phyloP scores from a whole-genome alignment of 2,797 vertebrate genomes.

The Hapalemur alaotrensis region DNA sequence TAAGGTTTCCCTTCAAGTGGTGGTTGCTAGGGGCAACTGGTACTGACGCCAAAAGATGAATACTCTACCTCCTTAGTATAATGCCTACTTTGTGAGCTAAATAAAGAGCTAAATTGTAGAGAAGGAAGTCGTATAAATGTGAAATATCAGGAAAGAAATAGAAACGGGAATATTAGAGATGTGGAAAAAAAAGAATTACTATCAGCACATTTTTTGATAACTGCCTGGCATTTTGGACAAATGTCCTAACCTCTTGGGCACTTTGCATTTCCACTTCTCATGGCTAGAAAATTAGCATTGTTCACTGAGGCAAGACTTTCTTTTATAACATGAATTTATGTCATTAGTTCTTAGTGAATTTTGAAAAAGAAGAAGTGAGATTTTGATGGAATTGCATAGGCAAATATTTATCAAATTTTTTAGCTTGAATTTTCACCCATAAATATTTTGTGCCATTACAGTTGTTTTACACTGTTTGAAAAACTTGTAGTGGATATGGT shows the following conservation, averaged over 20 bases:
- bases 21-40: constrained; percentile 86
- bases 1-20: constrained; percentile 84
- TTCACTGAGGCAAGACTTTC: background rate
- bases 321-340: constrained; percentile 16
- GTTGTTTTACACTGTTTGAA: background rate
- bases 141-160: constrained; percentile 79
- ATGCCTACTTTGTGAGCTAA: constrained; percentile 88
- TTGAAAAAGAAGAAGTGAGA: background rate
- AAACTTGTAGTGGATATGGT: background rate
- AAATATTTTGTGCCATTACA: background rate
- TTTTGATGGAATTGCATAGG: constrained; percentile 3
- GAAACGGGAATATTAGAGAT: constrained; percentile 68
- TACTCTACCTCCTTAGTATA: constrained; percentile 87
- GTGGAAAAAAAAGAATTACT: constrained; percentile 62
- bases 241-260: background rate
- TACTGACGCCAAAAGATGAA: constrained; percentile 85
- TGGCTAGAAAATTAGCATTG: background rate
- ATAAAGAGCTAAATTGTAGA: constrained; percentile 86
- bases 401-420: constrained; percentile 26
- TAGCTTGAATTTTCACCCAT: constrained; percentile 30
- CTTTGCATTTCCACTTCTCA: background rate
- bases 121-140: constrained; percentile 81
- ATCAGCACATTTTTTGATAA: constrained; percentile 54
- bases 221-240: background rate
- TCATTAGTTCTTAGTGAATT: constrained; percentile 4